Evolutionary conservation across 2,888 invertebrate genomes (phyloP), one percentile per base, ranked within the genome.

Genomic region (Lysandra bellargus): DNA sequence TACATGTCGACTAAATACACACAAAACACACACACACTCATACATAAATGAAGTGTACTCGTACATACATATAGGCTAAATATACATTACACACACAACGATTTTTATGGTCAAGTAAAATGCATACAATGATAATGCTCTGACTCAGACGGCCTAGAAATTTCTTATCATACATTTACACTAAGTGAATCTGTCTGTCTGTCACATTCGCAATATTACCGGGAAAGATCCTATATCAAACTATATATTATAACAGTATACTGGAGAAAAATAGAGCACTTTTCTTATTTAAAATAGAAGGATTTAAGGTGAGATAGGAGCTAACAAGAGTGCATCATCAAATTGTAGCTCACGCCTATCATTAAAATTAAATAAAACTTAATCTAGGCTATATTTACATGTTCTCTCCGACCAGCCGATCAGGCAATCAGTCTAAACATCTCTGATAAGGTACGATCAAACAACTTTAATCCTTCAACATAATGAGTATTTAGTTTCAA

Each of bases 51-150:
- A 23, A 23, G 23, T 23, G 23, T 23, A 23, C 23, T 23, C 23
- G 23, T 23, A 0, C 23, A 23, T 23, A 23, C 23, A 23, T 23
- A 23, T 23, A 23, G 23, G 23, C 23, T 49, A 2, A 49, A n/a
- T 5, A 60, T 6, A 60, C 6, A 60, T 6, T 60, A 60, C n/a
- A n/a, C 60, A 60, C 17, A n/a, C 60, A 17, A 17, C 60, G 4
- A n/a, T 60, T 60, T 60, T 60, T 60, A 60, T 60, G 60, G 60
- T 60, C 60, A 60, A 60, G n/a, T n/a, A 60, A 60, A 60, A 60
- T 60, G 60, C n/a, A 60, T n/a, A 60, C 60, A 60, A 60, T 60
- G 60, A 60, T 60, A 60, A 60, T 60, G n/a, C n/a, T 17, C 60
- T 60, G 60, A 60, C 60, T 60, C 60, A 60, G n/a, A 6, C 6